Evolutionary conservation across 1,140 invertebrate genomes (phyloP).

Genomic region (Sitodiplosis mosellana): DNA sequence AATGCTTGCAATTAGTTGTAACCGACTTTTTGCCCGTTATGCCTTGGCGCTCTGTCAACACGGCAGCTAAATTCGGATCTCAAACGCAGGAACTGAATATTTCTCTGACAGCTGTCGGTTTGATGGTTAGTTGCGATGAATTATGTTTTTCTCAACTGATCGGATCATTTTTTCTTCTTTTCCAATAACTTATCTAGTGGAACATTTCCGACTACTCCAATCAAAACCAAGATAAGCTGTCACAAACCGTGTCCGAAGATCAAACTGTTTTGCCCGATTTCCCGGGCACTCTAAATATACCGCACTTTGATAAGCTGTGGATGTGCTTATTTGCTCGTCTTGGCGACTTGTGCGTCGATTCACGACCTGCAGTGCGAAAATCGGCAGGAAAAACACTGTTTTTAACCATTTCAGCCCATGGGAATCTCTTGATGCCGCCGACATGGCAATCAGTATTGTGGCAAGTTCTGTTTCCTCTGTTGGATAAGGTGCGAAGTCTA

Average conservation of each 20-base stretch:
- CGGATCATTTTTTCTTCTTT: conserved; percentile 7
- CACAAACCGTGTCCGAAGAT: conserved; percentile 46
- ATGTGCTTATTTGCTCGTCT: conserved; percentile 84
- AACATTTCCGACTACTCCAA: conserved; percentile 94
- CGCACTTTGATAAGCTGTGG: conserved; percentile 85
- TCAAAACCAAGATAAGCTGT: conserved; percentile 82
- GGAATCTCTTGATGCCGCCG: conserved; percentile 60
- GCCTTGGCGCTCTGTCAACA: conserved; percentile 77
- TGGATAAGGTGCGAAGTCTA: conserved; percentile 79
- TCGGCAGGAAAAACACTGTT: conserved; percentile 97
- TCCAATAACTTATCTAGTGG: conserved; percentile 62
- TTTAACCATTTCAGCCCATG: conserved; percentile 92
- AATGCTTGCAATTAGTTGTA: conserved; percentile 90
- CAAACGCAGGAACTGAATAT: conserved; percentile 97
- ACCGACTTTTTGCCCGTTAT: conserved; percentile 85
- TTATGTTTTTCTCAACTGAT: too few species aligned
- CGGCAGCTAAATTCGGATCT: conserved; percentile 86
- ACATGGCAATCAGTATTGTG: conserved; percentile 83
- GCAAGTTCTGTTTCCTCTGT: conserved; percentile 86
- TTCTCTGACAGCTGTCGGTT: conserved; percentile 89
- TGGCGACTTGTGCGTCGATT: conserved; percentile 86
- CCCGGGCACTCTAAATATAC: conserved; percentile 64
- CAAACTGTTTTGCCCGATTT: conserved; percentile 60
- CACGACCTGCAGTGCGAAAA: conserved; percentile 86
- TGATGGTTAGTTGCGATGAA: conserved; percentile 76